Evolutionary conservation across 2,797 vertebrate genomes (phyloP).

Genomic region (Sebastes hopkinsi): DNA sequence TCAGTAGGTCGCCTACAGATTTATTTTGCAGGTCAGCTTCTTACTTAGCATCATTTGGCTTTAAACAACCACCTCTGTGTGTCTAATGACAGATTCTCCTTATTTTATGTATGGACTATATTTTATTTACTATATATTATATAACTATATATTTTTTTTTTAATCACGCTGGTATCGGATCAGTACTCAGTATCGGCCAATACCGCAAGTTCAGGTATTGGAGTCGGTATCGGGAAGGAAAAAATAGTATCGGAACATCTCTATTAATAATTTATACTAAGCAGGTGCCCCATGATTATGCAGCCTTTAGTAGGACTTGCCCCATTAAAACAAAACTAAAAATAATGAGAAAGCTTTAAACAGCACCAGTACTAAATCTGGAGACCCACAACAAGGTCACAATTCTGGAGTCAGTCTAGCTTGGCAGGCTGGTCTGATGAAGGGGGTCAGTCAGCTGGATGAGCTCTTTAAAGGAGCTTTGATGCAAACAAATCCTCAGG

Average conservation of each 20-base stretch:
- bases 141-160: no score
- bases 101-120: not conserved
- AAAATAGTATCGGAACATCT: no score
- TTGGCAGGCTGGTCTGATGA: not conserved
- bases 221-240: no score
- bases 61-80: not conserved
- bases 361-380: constrained; percentile 14
- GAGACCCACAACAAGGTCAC: constrained; percentile 24
- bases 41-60: not conserved
- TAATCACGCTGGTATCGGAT: no score
- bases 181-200: no score
- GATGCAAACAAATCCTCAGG: constrained; percentile 29
- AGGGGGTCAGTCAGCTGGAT: constrained; percentile 21
- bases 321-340: constrained; percentile 17
- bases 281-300: not conserved
- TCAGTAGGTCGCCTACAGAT: constrained; percentile 21
- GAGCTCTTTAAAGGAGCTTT: constrained; percentile 51
- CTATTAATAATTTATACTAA: not conserved
- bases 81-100: not conserved
- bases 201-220: no score
- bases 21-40: not conserved
- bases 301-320: not conserved
- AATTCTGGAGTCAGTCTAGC: constrained; percentile 25
- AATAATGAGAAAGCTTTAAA: constrained; percentile 26
- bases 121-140: no score